Conservation (phyloP, 1,140 invertebrate genomes). For the Bombus polaris region DNA sequence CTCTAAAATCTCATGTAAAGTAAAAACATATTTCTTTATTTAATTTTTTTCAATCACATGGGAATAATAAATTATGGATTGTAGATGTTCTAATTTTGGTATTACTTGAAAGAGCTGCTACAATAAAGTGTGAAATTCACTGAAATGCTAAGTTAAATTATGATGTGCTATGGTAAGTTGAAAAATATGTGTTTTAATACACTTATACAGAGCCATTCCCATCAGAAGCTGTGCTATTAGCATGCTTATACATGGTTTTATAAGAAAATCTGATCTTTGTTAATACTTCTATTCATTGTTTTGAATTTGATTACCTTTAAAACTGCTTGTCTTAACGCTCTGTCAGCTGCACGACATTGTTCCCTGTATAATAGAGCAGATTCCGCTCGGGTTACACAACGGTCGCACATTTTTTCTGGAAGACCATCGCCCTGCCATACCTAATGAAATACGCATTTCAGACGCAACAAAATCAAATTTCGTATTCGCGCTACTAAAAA, state of each 20-base stretch:
- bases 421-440: constrained; percentile 81
- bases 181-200: too few relatives aligned
- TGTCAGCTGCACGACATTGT: constrained; percentile 80
- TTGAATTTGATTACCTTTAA: constrained; percentile 70
- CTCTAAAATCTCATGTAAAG: neutral
- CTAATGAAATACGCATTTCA: constrained; percentile 55
- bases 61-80: too few relatives aligned
- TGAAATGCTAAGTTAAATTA: too few relatives aligned
- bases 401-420: constrained; percentile 80
- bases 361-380: constrained; percentile 81
- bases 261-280: neutral
- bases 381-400: constrained; percentile 80
- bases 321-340: constrained; percentile 79
- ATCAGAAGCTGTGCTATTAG: too few relatives aligned
- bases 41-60: too few relatives aligned
- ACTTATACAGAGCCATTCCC: too few relatives aligned
- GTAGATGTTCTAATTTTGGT: too few relatives aligned
- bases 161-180: too few relatives aligned
- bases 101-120: too few relatives aligned
- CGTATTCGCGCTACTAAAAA: neutral
- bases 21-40: too few relatives aligned
- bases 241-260: neutral
- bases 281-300: too few relatives aligned
- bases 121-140: too few relatives aligned
- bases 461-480: neutral